phyloP scores from a whole-genome alignment of 1,140 invertebrate species.

The Drosophila trapezifrons region DNA sequence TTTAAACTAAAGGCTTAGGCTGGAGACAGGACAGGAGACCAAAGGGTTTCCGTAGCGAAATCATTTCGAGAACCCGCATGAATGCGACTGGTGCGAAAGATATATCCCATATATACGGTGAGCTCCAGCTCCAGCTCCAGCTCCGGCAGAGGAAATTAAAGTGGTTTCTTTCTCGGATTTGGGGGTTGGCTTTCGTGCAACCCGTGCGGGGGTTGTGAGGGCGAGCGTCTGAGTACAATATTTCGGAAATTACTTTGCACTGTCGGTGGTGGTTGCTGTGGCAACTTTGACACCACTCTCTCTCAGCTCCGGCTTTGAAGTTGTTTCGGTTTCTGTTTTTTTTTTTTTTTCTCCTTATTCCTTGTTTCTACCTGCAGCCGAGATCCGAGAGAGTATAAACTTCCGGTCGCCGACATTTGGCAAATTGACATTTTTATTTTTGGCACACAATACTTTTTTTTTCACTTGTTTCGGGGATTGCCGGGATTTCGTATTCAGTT shows the following conservation, averaged over 20 bases:
- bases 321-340: too few relatives aligned
- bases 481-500: conserved; percentile 30
- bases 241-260: conserved; percentile 81
- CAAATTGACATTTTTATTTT: conserved; percentile 81
- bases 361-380: conserved; percentile 48
- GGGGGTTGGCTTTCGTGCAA: conserved; percentile 52
- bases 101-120: conserved; percentile 49
- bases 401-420: conserved; percentile 72
- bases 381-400: conserved; percentile 35
- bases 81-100: conserved; percentile 56
- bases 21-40: conserved; percentile 18
- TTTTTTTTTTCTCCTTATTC: conserved; percentile 20
- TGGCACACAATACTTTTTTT: conserved; percentile 62
- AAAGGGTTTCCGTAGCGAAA: conserved; percentile 30
- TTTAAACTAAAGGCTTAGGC: conserved; percentile 60
- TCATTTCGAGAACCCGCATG: conserved; percentile 34
- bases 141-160: conserved; percentile 71
- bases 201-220: conserved; percentile 21
- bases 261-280: conserved; percentile 67
- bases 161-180: conserved; percentile 65
- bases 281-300: conserved; percentile 69
- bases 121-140: too few relatives aligned
- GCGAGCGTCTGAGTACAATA: conserved; percentile 53
- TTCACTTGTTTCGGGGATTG: conserved; percentile 48
- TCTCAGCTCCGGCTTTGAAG: conserved; percentile 53